Evolutionary conservation across 2,888 invertebrate species (phyloP).

Genomic region (Drosophila prostipennis): DNA sequence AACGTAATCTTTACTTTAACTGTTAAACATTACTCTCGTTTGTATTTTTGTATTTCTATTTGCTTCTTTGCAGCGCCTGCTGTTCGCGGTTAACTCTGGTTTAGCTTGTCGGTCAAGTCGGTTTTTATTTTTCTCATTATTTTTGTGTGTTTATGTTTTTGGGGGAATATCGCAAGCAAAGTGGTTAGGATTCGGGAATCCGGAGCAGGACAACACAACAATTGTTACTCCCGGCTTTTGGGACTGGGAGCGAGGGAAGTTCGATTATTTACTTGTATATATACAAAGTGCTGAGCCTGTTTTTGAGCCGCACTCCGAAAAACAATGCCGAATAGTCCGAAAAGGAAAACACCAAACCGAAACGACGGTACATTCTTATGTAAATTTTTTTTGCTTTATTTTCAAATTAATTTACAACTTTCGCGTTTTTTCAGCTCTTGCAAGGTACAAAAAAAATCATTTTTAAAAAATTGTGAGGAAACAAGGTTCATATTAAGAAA

Average conservation of each 20-base stretch:
- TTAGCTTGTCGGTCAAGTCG: conserved; percentile 39
- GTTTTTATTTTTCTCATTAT: not conserved
- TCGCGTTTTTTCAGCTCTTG: conserved; percentile 39
- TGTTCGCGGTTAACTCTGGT: conserved; percentile 36
- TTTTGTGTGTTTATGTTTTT: not conserved
- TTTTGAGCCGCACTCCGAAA: conserved; percentile 22
- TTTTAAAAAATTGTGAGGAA: conserved; percentile 12
- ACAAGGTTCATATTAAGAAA: conserved; percentile 10
- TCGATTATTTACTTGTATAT: conserved; percentile 18
- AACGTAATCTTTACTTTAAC: conserved; percentile 39
- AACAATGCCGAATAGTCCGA: conserved; percentile 23
- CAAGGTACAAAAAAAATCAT: conserved; percentile 33
- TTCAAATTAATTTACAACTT: conserved; percentile 50
- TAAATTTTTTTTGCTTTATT: conserved; percentile 45
- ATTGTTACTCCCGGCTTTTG: conserved; percentile 2
- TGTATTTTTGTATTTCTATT: conserved; percentile 32
- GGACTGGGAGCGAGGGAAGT: not conserved
- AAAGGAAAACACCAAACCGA: conserved; percentile 40
- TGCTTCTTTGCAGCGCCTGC: conserved; percentile 30
- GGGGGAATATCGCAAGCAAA: not conserved
- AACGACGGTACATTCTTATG: conserved; percentile 26
- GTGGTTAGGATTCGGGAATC: not conserved
- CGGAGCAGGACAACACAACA: conserved; percentile 17
- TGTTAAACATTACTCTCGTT: conserved; percentile 15
- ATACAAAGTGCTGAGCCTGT: conserved; percentile 20